A percentile compares a stretch with the other conserved stretches of the same genome.
Evolutionary conservation across 1,140 invertebrate genomes (phyloP).

Genomic region (Scaptomyza hsui): DNA sequence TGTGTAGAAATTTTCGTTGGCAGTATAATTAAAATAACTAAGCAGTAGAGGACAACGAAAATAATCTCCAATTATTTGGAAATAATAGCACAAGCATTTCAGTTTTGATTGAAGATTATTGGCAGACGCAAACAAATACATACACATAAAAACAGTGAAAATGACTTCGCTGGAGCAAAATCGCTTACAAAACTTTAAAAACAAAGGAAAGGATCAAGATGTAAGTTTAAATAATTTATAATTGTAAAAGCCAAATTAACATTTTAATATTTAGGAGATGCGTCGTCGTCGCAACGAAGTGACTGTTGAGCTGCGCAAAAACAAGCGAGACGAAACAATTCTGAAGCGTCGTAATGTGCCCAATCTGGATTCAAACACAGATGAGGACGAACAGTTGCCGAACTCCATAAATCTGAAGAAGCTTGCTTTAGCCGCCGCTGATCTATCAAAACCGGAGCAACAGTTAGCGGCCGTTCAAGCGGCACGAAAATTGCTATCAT

Average conservation of each 20-base stretch:
- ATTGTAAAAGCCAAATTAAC: constrained; percentile 3
- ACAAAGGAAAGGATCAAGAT: constrained; percentile 98
- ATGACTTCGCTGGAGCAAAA: constrained; percentile 78
- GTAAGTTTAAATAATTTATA: constrained; percentile 87
- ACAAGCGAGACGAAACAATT: constrained; percentile 97
- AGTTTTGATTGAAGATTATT: constrained; percentile 25
- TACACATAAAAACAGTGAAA: constrained; percentile 37
- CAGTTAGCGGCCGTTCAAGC: constrained; percentile 94
- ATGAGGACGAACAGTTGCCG: constrained; percentile 88
- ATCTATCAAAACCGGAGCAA: constrained; percentile 88
- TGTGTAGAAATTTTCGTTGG: constrained; percentile 46
- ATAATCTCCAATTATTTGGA: constrained; percentile 24
- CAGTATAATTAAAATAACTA: constrained; percentile 51
- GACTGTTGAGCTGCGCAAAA: constrained; percentile 97
- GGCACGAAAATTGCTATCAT: constrained; percentile 96
- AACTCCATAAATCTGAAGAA: constrained; percentile 84
- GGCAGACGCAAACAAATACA: constrained; percentile 1
- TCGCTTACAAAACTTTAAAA: constrained; percentile 97
- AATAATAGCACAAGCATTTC: constrained; percentile 26
- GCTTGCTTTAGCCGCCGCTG: constrained; percentile 90
- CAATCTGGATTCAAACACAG: constrained; percentile 91
- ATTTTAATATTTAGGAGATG: constrained; percentile 90
- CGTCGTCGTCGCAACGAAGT: constrained; percentile 97
- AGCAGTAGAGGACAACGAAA: constrained; percentile 43
- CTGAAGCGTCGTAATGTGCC: constrained; percentile 98